Evolutionary conservation across 2,888 invertebrate genomes (phyloP), one percentile per base, ranked within the genome.

Genomic region (Caenorhabditis macrosperma): DNA sequence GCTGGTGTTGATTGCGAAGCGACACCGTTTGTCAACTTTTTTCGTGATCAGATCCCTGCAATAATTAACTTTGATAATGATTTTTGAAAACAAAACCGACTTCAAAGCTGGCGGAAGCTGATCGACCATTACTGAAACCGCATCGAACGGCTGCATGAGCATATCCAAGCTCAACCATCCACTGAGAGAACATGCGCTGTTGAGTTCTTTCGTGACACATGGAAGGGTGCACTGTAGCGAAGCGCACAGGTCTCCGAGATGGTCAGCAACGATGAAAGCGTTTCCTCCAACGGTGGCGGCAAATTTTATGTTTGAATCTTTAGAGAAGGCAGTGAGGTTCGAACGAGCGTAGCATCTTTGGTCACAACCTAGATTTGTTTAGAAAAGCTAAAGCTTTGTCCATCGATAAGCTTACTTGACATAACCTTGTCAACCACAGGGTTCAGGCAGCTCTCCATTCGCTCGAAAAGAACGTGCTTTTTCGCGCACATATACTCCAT

Each of bases 111-210:
- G 72, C 12, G 78, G 59, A 22, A 81, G 59, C 10, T 60, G 55
- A 10, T 82, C 81, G 17, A 82, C 54, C 66, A 79, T 69, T 0
- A 61, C 54, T 1, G 84, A 55, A 4, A 79, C 77, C 15, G 82
- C 79, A 38, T 82, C 84, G 17, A 84, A 68, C 5, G 84, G 82
- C 52, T 84, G 82, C 72, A 84, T 64, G 5, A 84, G 64, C 75
- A 79, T 75, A 38, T 84, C 84, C 67, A 83, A 33, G 71, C 75
- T 71, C 26, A 84, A 66, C 82, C 82, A 84, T 24, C 84, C 84
- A 28, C 82, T 82, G 24, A 81, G 38, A 4, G 71, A 30, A 41
- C 84, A 84, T 17, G 55, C 67, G 20, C 54, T 64, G 59, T 84
- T 84, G 41, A 84, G 68, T 30, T 68, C 41, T 24, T 66, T 59